These are phyloP conservation scores for Rallus limicola DNA, from an alignment of 2,113 vertebrate genomes.

Conservation along the genomic window DNA sequence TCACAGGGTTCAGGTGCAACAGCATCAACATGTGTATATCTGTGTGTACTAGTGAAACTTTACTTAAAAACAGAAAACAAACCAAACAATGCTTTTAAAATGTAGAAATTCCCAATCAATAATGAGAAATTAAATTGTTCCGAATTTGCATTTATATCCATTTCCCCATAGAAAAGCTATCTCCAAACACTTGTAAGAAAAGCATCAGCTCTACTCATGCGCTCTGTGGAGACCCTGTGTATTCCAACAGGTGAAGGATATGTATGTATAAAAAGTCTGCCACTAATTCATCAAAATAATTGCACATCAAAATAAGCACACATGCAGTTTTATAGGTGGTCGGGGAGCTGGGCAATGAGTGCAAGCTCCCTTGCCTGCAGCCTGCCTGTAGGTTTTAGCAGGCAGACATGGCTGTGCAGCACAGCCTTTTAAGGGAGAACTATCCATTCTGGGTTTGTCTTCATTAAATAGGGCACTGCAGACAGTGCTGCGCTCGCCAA, in stretches of 20 bases:
- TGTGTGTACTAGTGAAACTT: neutral
- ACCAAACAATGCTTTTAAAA: neutral
- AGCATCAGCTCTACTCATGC: neutral
- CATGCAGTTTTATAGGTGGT: neutral
- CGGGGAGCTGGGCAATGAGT: too few species aligned
- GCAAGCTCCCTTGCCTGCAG: neutral
- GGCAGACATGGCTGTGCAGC: neutral
- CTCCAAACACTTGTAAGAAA: neutral
- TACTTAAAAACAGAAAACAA: neutral
- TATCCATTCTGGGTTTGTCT: neutral
- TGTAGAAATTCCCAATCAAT: neutral
- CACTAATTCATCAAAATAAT: neutral
- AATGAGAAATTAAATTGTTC: neutral
- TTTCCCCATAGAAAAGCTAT: neutral
- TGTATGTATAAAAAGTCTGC: neutral
- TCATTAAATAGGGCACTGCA: neutral
- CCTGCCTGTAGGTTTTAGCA: neutral
- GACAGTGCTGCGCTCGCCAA: fast-evolving
- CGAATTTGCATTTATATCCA: neutral
- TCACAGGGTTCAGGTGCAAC: neutral
- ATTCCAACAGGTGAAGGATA: neutral
- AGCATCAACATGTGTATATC: neutral
- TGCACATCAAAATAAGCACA: too few species aligned
- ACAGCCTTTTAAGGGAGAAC: conserved; percentile 54
- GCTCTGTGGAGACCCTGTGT: neutral